Evolutionary conservation across 2,888 invertebrate genomes (phyloP).

Genomic region (Campoplex nolae): DNA sequence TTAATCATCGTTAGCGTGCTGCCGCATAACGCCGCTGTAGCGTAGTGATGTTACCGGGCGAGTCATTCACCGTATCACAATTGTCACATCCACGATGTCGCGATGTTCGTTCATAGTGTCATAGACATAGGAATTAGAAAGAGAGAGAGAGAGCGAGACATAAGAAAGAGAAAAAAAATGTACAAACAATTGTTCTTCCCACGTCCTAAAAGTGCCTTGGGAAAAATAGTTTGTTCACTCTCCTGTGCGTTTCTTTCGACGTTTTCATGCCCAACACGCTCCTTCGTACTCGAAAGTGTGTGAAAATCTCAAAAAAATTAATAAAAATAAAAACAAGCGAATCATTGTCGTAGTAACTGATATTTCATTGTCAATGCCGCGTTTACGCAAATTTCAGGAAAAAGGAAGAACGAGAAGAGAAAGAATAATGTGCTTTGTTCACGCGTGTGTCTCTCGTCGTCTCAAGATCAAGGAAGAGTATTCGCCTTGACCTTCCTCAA

Average conservation of each 20-base stretch:
- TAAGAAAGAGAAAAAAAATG: conserved; percentile 27
- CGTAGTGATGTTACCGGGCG: conserved; percentile 17
- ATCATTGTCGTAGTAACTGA: not conserved
- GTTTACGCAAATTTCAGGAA: not conserved
- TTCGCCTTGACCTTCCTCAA: conserved; percentile 62
- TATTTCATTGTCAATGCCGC: conserved; percentile 35
- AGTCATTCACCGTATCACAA: conserved; percentile 59
- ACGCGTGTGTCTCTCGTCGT: conserved; percentile 21
- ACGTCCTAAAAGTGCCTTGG: conserved; percentile 60
- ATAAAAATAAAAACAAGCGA: not conserved
- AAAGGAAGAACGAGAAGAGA: not conserved
- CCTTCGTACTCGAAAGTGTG: not conserved
- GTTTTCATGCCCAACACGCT: not conserved
- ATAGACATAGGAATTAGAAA: conserved; percentile 21
- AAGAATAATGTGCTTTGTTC: conserved; percentile 1
- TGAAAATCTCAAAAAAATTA: conserved; percentile 4
- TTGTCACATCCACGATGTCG: conserved; percentile 50
- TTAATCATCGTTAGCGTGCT: conserved; percentile 63
- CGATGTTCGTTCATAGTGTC: conserved; percentile 17
- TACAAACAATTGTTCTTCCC: conserved; percentile 52
- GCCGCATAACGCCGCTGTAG: conserved; percentile 26
- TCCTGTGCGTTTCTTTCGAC: conserved; percentile 13
- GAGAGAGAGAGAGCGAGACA: conserved; percentile 6
- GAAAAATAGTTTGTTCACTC: conserved; percentile 27
- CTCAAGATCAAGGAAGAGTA: conserved; percentile 46